Percentiles rank a stretch among this genome's conserved stretches.
phyloP scores from a whole-genome alignment of 2,113 vertebrate species.

The Neolamprologus brichardi region DNA sequence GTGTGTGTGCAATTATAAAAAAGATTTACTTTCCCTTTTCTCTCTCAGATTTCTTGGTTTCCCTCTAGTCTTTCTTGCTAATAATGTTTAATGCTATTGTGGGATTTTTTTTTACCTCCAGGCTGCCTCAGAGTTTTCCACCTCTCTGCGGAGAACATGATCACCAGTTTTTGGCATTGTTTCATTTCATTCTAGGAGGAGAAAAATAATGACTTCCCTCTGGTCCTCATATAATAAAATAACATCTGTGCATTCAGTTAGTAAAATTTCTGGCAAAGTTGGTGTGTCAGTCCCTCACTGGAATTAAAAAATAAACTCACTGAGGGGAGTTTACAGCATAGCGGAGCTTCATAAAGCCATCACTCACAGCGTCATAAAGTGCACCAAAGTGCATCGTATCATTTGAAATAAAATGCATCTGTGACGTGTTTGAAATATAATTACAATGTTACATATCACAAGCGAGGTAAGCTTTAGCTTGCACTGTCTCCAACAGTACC shows the following conservation, averaged over 20 bases:
- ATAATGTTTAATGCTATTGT: not conserved
- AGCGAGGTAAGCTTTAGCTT: not conserved
- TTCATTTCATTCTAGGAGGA: not conserved
- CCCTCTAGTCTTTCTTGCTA: not conserved
- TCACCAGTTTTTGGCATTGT: not conserved
- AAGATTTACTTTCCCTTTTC: not conserved
- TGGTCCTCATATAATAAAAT: not conserved
- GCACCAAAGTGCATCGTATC: not conserved
- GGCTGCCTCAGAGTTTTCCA: not conserved
- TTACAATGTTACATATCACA: not conserved
- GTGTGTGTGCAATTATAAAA: not conserved
- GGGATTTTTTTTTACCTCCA: not conserved
- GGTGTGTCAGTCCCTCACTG: not conserved
- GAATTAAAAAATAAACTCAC: not conserved
- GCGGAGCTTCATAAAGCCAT: not conserved
- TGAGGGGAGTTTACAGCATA: not conserved
- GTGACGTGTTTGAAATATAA: not conserved
- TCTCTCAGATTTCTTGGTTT: not conserved
- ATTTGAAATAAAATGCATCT: constrained; percentile 6
- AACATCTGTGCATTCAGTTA: not conserved
- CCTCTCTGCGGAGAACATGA: not conserved
- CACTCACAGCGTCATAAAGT: not conserved
- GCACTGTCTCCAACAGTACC: not conserved
- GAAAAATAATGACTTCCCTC: not conserved
- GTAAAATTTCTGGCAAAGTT: not conserved